These are phyloP conservation scores for Coenobita brevimanus DNA, from an alignment of 1,140 invertebrate genomes.

Conservation along the genomic window DNA sequence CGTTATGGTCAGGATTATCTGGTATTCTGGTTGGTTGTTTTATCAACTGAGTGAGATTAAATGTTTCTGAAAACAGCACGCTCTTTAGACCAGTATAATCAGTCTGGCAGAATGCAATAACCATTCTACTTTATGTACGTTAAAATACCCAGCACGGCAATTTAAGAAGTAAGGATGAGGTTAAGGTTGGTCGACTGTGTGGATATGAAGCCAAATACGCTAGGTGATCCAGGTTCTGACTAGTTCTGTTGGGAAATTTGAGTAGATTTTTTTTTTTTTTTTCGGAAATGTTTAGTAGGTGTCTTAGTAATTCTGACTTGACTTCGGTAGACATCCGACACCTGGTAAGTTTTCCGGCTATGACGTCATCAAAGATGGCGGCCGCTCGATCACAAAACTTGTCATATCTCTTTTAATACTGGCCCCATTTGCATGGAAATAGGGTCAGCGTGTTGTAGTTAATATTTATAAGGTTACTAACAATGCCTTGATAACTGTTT, in stretches of 20 bases:
- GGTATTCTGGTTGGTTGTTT: no score
- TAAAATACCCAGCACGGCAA: no score
- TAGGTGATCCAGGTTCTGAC: not conserved
- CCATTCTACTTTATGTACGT: no score
- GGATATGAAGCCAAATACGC: no score
- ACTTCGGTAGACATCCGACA: conserved; percentile 29
- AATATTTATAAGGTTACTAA: not conserved
- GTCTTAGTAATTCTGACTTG: conserved; percentile 8
- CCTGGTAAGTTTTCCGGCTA: not conserved
- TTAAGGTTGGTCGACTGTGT: no score
- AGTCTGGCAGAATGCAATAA: no score
- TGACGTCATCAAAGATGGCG: conserved; percentile 30
- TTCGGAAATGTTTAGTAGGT: conserved; percentile 19
- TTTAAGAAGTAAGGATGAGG: no score
- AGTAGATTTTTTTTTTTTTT: not conserved
- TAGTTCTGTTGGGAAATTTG: conserved; percentile 14
- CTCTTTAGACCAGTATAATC: no score
- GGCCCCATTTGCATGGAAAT: not conserved
- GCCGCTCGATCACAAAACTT: conserved; percentile 26
- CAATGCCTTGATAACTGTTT: not conserved
- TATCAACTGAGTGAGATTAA: no score
- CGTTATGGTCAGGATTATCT: no score
- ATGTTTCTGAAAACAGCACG: no score
- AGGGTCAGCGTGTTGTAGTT: not conserved
- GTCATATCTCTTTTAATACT: conserved; percentile 29